Percentiles rank a stretch among this genome's conserved stretches.
Conservation (phyloP, 2,797 vertebrate species). For the Poecilia velifera region DNA sequence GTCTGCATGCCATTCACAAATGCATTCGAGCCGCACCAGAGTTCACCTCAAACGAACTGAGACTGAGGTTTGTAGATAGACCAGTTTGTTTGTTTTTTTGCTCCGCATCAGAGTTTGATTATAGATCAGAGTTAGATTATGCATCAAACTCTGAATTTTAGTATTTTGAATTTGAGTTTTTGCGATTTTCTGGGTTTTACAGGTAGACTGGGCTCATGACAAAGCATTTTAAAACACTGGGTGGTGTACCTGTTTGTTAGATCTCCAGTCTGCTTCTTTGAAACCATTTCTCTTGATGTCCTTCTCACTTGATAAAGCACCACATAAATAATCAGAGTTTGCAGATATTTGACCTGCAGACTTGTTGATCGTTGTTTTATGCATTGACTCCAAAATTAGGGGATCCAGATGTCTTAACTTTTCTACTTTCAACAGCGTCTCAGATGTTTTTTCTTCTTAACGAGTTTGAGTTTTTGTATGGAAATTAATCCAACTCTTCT, state of each 20-base stretch:
- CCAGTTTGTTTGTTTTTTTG: too few species aligned
- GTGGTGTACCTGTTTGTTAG: not conserved
- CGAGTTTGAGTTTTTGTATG: not conserved
- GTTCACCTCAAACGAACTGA: too few species aligned
- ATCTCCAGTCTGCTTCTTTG: not conserved
- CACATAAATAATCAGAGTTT: not conserved
- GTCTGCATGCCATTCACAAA: too few species aligned
- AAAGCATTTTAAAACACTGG: not conserved
- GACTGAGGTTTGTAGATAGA: too few species aligned
- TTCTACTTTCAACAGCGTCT: not conserved
- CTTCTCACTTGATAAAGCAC: not conserved
- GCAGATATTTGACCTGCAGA: not conserved
- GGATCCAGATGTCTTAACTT: not conserved
- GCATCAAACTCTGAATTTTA: not conserved
- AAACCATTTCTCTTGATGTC: not conserved
- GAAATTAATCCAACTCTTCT: not conserved
- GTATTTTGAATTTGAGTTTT: not conserved
- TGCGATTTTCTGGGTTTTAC: not conserved
- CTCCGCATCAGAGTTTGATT: too few species aligned
- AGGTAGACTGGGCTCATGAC: not conserved
- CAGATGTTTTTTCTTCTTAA: not conserved
- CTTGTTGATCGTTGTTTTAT: not conserved
- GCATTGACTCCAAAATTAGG: not conserved
- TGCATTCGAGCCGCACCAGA: too few species aligned
- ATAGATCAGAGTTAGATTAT: too few species aligned